phyloP scores from a whole-genome alignment of 2,888 invertebrate genomes.

The Spodoptera exigua region DNA sequence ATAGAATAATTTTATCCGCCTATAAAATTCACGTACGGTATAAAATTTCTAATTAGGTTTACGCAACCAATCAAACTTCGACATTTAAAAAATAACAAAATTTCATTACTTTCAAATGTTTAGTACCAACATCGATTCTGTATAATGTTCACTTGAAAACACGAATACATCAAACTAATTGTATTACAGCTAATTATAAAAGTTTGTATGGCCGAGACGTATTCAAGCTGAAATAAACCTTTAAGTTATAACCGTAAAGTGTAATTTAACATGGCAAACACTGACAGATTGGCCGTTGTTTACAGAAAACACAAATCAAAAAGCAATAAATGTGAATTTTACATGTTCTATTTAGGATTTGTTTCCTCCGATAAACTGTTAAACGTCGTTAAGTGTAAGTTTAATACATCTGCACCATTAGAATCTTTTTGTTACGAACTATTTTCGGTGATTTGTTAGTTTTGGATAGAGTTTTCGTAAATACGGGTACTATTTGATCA shows the following conservation, averaged over 20 bases:
- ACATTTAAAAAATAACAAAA: constrained; percentile 24
- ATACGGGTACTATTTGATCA: constrained; percentile 29
- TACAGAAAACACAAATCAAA: constrained; percentile 80
- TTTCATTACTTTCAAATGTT: constrained; percentile 27
- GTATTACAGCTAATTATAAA: constrained; percentile 57
- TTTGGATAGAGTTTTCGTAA: constrained; percentile 27
- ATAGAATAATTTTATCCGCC: constrained; percentile 2
- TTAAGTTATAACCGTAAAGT: fast-evolving
- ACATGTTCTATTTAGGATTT: constrained; percentile 79
- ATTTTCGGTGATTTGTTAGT: constrained; percentile 54
- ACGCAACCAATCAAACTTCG: constrained; percentile 4
- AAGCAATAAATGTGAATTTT: constrained; percentile 78
- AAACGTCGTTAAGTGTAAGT: constrained; percentile 68
- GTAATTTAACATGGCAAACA: neutral
- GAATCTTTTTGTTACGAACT: constrained; percentile 43
- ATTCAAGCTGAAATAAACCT: constrained; percentile 5
- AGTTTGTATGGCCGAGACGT: neutral
- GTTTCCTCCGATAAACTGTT: constrained; percentile 80
- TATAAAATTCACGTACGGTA: constrained; percentile 8
- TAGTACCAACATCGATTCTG: constrained; percentile 29
- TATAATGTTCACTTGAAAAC: constrained; percentile 38
- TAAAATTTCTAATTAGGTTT: neutral
- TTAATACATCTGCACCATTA: constrained; percentile 56
- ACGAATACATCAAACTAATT: constrained; percentile 61
- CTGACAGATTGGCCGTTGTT: constrained; percentile 57